These are phyloP conservation scores for Apamea crenata DNA, from an alignment of 2,888 invertebrate species.

Conservation along the genomic window DNA sequence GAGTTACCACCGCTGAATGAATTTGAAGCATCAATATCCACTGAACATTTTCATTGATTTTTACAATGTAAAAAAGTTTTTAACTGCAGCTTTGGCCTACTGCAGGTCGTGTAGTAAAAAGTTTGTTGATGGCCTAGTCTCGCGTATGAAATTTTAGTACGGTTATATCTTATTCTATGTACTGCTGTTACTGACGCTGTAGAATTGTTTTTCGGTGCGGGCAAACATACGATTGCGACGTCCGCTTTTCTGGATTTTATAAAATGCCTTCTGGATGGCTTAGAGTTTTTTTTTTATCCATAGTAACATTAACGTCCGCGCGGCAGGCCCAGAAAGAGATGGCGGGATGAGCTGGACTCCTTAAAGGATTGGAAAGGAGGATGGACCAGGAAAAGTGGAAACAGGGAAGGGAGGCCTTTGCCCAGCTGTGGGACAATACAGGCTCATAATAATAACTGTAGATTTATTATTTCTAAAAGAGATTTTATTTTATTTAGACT, in stretches of 20 bases:
- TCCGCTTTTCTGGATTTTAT: neutral
- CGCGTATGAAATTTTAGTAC: slow-evolving; percentile 36
- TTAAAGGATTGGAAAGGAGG: no score
- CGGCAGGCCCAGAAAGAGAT: no score
- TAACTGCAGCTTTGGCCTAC: slow-evolving; percentile 17
- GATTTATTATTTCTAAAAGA: neutral
- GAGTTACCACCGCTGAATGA: slow-evolving; percentile 70
- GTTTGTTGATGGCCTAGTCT: slow-evolving; percentile 42
- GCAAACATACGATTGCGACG: neutral
- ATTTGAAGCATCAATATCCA: slow-evolving; percentile 70
- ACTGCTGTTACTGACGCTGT: neutral
- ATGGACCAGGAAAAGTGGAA: no score
- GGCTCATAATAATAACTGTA: no score
- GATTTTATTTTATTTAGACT: no score
- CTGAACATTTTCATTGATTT: slow-evolving; percentile 70
- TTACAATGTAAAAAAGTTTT: slow-evolving; percentile 53
- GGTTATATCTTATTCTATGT: slow-evolving; percentile 21
- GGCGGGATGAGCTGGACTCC: no score
- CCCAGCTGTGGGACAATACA: no score
- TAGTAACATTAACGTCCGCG: no score
- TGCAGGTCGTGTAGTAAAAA: slow-evolving; percentile 37
- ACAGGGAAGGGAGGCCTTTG: no score
- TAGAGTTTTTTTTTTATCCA: neutral
- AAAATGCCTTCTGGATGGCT: neutral
- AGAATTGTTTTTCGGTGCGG: neutral